Conservation (phyloP, 2,888 invertebrate genomes). For the Tridacna crocea region DNA sequence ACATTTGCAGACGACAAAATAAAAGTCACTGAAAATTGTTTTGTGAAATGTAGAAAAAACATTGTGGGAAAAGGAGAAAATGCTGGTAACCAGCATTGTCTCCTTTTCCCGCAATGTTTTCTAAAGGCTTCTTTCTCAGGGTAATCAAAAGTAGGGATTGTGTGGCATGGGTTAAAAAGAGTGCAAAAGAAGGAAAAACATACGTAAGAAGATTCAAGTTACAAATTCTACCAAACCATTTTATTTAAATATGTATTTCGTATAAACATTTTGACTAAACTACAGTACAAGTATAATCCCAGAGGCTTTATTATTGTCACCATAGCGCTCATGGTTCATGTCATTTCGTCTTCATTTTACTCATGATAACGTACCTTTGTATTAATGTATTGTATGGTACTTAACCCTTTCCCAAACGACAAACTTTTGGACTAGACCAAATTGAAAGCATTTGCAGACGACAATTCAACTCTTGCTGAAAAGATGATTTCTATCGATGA, state of each 20-base stretch:
- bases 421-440: too few species aligned
- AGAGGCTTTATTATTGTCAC: constrained; percentile 7
- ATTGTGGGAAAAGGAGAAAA: too few species aligned
- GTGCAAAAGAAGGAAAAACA: neutral
- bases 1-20: too few species aligned
- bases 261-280: constrained; percentile 19
- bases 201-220: neutral
- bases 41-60: too few species aligned
- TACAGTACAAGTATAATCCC: constrained; percentile 19
- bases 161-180: too few species aligned
- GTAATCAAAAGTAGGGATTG: neutral
- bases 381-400: too few species aligned
- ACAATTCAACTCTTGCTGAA: too few species aligned
- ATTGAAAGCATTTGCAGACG: too few species aligned
- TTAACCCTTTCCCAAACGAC: too few species aligned
- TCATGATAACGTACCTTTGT: neutral
- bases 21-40: too few species aligned
- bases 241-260: constrained; percentile 19
- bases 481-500: too few species aligned
- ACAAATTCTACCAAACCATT: constrained; percentile 18
- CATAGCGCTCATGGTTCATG: neutral
- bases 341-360: neutral
- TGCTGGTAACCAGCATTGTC: neutral
- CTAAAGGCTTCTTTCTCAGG: neutral
- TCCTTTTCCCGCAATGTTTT: neutral